Base-by-base conservation (phyloP, 2,888 invertebrate genomes). In the Pandemis cinnamomeana region DNA sequence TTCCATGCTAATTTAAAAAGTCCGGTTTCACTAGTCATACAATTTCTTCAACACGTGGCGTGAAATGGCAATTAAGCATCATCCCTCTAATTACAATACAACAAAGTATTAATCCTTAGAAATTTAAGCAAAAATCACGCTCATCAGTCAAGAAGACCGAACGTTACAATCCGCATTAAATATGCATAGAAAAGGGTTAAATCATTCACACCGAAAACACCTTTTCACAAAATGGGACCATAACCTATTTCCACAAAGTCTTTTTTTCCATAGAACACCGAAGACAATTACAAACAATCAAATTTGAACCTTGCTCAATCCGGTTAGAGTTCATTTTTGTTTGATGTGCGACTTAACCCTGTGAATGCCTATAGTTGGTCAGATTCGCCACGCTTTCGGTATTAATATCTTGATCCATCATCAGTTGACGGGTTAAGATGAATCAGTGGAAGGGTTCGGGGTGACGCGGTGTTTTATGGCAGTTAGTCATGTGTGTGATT, bases 371-470 rank as follows among this genome's bases (percentile, higher is more conserved):
- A 88, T 84, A 86, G 85, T 87, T 83, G 92, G 90, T 87, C 89
- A 88, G 86, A 94, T 94, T 93, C 86, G 93, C 87, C 92, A 93
- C 93, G 93, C 93, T 91, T 84, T 86, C 81, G 85, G 92, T 88
- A 92, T 93, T 94, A 93, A 92, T 93, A 92, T 93, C 92, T 94
- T 93, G 92, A 94, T 93, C 93, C 92, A 90, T 94, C 93, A 94
- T 82, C 85, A 83, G 88, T 86, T 91, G 92, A 93, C 90, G 91
- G 90, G 90, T 89, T 89, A 88, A 90, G 92, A 91, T 91, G 89
- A 91, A 92, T 93, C 92, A 87, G 89, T 86, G 84, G 81, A 86
- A 87, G 89, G 88, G 88, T 88, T 88, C 81, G 77, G 79, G 75
- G 75, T 79, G 86, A 76, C 78, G 80, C 81, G 82, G 82, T 83